Conservation (phyloP, 2,888 invertebrate genomes). For the Melinaea menophilus region DNA sequence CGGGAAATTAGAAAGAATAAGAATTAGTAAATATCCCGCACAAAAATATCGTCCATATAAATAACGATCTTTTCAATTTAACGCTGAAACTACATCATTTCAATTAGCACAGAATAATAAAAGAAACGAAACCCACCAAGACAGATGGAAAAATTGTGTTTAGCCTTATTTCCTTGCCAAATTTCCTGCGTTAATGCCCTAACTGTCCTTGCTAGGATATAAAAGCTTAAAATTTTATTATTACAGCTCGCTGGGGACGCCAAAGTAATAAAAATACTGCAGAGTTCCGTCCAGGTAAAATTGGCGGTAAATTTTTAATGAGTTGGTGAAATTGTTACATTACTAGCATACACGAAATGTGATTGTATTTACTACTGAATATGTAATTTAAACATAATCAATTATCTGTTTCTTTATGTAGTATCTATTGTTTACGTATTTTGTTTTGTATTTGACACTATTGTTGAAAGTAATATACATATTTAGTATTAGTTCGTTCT, state of each 20-base stretch:
- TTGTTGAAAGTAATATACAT: too few relatives aligned
- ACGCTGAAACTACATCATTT: too few relatives aligned
- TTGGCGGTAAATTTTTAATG: conserved; percentile 36
- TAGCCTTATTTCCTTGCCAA: conserved; percentile 15
- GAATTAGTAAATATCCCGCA: too few relatives aligned
- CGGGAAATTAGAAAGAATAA: not conserved
- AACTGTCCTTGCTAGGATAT: conserved; percentile 29
- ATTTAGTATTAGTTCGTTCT: too few relatives aligned
- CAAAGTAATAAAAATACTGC: conserved; percentile 29
- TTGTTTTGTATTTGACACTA: too few relatives aligned
- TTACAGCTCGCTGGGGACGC: conserved; percentile 23
- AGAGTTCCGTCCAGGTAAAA: conserved; percentile 30
- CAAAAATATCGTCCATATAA: too few relatives aligned
- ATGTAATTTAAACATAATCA: not conserved
- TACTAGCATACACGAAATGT: conserved; percentile 15
- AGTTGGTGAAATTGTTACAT: conserved; percentile 20
- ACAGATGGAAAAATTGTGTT: not conserved
- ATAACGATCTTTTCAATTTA: too few relatives aligned
- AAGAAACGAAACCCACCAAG: not conserved
- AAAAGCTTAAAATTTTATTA: conserved; percentile 34
- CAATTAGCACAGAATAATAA: too few relatives aligned
- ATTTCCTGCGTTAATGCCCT: conserved; percentile 21
- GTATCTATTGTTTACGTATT: not conserved
- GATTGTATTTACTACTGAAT: conserved; percentile 7
- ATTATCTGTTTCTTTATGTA: not conserved